Evolutionary conservation across 2,888 invertebrate species (phyloP), one percentile per base, ranked within the genome.

Genomic region (Tenthredo scrophulariae): DNA sequence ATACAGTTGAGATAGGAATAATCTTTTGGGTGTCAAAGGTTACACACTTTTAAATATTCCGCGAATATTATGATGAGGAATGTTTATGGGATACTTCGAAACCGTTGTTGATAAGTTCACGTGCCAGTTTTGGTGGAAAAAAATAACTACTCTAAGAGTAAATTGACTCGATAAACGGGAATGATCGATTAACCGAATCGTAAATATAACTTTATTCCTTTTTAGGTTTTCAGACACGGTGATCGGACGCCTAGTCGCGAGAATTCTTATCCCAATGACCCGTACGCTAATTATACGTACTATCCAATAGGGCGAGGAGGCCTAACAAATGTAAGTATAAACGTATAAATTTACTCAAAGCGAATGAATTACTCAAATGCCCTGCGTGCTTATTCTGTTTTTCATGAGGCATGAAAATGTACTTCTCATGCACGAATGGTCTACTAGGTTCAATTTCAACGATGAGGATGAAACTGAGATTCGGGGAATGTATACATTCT

Each of bases 291-390:
- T 74, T 4, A 15, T 1, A 65, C 22, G 5, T 87, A 85, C 15
- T 85, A 86, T 46, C 87, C 87, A 26, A 26, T 29, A 0, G 87
- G 88, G 9, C 13, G 85, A 18, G 90, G 90, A 22, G 88, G 88
- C 18, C 85, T 90, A 50, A 89, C 89, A 9, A 88, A 88, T 37
- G 90, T 90, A 85, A 90, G 87, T 86, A 18, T 10, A 54, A 0
- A 54, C 0, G 13, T 5, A 7, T 40, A 40, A 5, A 40, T 7
- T 40, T 40, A 6, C 40, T 40, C 1, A 0, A 40, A 7, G 40
- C 40, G 5, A 6, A 40, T 40, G 40, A 40, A 40, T 40, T 40
- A 43, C 43, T 43, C 10, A 9, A 10, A 43, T 43, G 9, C 43
- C 43, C 43, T 43, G 43, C 0, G 43, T 43, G 43, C 10, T 10